Evolutionary conservation across 2,888 invertebrate genomes (phyloP).

Genomic region (Nymphalis c-album): DNA sequence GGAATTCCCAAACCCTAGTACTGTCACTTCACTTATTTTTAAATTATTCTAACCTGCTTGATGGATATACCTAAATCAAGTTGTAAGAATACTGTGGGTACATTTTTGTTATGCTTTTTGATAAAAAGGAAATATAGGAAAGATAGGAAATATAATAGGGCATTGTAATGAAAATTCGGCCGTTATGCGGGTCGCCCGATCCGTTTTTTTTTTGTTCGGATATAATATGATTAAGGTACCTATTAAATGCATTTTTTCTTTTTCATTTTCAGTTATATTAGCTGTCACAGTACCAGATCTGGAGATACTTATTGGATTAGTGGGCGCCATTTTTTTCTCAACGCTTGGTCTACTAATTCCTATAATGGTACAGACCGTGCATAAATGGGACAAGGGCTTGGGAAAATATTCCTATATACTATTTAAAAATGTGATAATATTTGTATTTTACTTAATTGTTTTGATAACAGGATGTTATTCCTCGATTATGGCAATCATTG

Average conservation of each 20-base stretch:
- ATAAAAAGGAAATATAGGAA: too few relatives aligned
- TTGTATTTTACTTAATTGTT: slow-evolving; percentile 61
- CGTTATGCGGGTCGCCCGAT: too few relatives aligned
- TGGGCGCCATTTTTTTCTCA: slow-evolving; percentile 90
- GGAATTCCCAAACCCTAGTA: too few relatives aligned
- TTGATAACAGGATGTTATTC: slow-evolving; percentile 66
- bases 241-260: neutral
- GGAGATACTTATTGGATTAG: slow-evolving; percentile 92
- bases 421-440: slow-evolving; percentile 82
- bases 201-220: too few relatives aligned
- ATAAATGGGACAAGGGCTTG: slow-evolving; percentile 84
- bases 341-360: slow-evolving; percentile 88
- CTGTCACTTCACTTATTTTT: too few relatives aligned
- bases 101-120: too few relatives aligned
- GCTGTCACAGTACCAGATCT: slow-evolving; percentile 91
- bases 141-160: too few relatives aligned
- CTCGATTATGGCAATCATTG: slow-evolving; percentile 54
- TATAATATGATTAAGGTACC: too few relatives aligned
- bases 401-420: slow-evolving; percentile 84
- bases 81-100: too few relatives aligned
- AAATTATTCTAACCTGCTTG: too few relatives aligned
- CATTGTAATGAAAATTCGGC: too few relatives aligned
- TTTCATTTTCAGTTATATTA: slow-evolving; percentile 82
- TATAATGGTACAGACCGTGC: slow-evolving; percentile 86
- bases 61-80: too few relatives aligned